phyloP scores from a whole-genome alignment of 2,888 invertebrate genomes.

The Chaitophorus viminalis region DNA sequence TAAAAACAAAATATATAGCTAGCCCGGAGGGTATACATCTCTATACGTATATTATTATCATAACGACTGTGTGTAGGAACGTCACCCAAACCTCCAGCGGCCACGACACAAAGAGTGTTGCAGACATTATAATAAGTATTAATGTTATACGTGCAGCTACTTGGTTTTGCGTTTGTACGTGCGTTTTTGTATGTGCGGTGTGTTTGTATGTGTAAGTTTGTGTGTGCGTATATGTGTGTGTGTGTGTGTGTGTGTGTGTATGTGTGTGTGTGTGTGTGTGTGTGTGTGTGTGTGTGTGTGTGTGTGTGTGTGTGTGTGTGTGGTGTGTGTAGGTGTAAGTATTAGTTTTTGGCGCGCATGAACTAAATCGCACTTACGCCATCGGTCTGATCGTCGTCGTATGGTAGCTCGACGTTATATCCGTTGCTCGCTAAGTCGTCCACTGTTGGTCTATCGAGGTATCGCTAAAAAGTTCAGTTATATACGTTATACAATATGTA shows the following conservation, averaged over 20 bases:
- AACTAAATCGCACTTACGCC: constrained; percentile 64
- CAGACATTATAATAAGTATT: constrained; percentile 1
- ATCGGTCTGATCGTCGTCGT: constrained; percentile 64
- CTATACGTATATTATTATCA: background rate
- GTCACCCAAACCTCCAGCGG: constrained; percentile 29
- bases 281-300: background rate
- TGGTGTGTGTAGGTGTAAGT: no score
- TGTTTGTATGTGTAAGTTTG: background rate
- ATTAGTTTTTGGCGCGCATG: constrained; percentile 39
- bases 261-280: no score
- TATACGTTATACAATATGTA: background rate
- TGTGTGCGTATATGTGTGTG: background rate
- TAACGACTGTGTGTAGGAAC: background rate
- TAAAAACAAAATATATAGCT: background rate
- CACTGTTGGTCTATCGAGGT: constrained; percentile 69
- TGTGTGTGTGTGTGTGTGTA: background rate
- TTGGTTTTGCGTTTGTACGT: background rate
- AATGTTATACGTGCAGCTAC: constrained; percentile 36
- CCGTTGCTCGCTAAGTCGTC: constrained; percentile 65
- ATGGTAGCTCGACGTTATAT: constrained; percentile 63
- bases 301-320: background rate
- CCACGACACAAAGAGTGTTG: background rate
- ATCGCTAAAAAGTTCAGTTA: constrained; percentile 63
- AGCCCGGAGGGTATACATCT: background rate
- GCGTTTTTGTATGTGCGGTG: background rate